These are phyloP conservation scores for Orycteropus afer DNA, from an alignment of 2,113 vertebrate genomes.

Conservation along the genomic window DNA sequence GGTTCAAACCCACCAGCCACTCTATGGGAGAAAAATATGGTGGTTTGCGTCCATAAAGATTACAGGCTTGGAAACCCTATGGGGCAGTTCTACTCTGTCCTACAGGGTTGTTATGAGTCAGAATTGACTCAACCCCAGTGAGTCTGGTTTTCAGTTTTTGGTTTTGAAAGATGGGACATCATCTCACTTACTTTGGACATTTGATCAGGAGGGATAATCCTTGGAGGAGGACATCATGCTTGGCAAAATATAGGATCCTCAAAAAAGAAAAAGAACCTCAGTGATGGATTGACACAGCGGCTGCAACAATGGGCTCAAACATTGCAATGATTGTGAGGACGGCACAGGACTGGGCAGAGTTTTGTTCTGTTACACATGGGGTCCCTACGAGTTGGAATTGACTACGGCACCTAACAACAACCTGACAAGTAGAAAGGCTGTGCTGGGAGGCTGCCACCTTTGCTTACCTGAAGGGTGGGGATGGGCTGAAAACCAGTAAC, in stretches of 20 bases:
- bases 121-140: background rate
- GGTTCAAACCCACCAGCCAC: background rate
- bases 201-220: background rate
- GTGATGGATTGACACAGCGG: background rate
- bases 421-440: background rate
- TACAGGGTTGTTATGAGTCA: background rate
- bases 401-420: background rate
- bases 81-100: background rate
- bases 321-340: background rate
- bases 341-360: background rate
- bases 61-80: background rate
- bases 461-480: background rate
- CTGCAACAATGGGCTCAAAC: background rate
- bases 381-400: background rate
- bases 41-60: too few species aligned
- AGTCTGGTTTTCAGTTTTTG: background rate
- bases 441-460: background rate
- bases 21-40: too few species aligned
- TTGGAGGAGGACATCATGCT: background rate
- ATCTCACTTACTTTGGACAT: background rate
- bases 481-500: background rate
- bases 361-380: background rate
- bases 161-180: background rate
- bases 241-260: background rate
- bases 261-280: background rate